Percentiles rank a stretch among this genome's conserved stretches.
These are phyloP conservation scores for Cyprinodon tularosa DNA, from an alignment of 2,113 vertebrate species.

Conservation along the genomic window DNA sequence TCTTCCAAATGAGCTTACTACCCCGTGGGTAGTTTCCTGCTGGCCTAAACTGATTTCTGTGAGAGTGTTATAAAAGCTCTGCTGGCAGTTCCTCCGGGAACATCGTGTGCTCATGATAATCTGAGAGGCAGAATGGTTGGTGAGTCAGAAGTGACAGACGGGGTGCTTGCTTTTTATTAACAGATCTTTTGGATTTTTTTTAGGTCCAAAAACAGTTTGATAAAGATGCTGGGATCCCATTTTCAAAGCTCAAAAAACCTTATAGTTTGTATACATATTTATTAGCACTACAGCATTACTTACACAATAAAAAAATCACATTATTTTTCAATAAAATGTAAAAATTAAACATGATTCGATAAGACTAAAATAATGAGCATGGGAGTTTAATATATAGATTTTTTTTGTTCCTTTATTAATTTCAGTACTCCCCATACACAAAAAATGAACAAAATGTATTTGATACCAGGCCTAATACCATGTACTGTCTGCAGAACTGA, in stretches of 20 bases:
- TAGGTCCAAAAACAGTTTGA: conserved; percentile 1
- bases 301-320: no score
- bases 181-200: conserved; percentile 26
- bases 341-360: no score
- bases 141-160: conserved; percentile 33
- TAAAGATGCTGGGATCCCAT: background rate
- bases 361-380: background rate
- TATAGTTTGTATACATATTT: no score
- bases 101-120: conserved; percentile 36
- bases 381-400: background rate
- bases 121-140: conserved; percentile 19
- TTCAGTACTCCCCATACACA: background rate
- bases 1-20: conserved; percentile 59
- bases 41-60: conserved; percentile 22
- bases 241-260: conserved; percentile 4
- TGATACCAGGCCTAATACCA: no score
- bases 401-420: background rate
- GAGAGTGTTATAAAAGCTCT: conserved; percentile 29
- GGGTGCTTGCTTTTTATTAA: conserved; percentile 18
- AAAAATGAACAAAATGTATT: background rate
- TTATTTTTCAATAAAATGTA: no score
- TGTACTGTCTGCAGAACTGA: background rate
- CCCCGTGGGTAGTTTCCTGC: conserved; percentile 59
- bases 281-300: no score
- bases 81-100: conserved; percentile 43